Percentiles rank a stretch among this genome's conserved stretches.
phyloP scores from a whole-genome alignment of 2,888 invertebrate species.

The Latrodectus hesperus region DNA sequence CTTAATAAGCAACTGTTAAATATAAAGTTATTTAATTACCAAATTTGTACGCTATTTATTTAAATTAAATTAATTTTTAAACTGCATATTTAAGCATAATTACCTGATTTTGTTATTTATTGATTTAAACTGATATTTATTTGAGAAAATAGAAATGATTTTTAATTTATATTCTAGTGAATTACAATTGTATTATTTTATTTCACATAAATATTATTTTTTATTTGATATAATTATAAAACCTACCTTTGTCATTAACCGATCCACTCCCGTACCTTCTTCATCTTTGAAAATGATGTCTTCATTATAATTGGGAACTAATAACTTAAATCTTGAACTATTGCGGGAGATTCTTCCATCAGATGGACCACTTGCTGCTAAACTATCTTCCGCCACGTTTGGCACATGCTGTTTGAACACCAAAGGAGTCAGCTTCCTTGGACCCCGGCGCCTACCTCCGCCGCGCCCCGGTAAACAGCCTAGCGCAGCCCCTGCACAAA shows the following conservation, averaged over 20 bases:
- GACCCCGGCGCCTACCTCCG: slow-evolving; percentile 82
- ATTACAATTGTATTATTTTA: no score
- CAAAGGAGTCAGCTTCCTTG: slow-evolving; percentile 87
- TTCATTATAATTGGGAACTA: slow-evolving; percentile 95
- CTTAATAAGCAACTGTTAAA: no score
- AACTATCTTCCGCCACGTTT: slow-evolving; percentile 92
- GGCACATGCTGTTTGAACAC: slow-evolving; percentile 98
- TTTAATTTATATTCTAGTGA: no score
- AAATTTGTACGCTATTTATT: no score
- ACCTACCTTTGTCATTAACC: slow-evolving; percentile 97
- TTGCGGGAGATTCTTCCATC: slow-evolving; percentile 90
- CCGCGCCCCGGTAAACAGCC: slow-evolving; percentile 92
- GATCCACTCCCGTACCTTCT: slow-evolving; percentile 96
- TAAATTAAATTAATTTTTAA: no score
- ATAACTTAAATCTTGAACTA: slow-evolving; percentile 90
- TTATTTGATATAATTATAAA: not conserved
- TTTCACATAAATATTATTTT: no score
- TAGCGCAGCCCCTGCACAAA: slow-evolving; percentile 70
- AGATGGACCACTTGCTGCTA: slow-evolving; percentile 90
- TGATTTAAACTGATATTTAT: no score
- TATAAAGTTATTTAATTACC: no score
- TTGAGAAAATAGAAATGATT: no score
- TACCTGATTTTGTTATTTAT: no score
- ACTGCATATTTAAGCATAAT: no score
- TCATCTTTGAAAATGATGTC: slow-evolving; percentile 98